Evolutionary conservation across 2,797 vertebrate species (phyloP), one percentile per base, ranked within the genome.

Genomic region (Triplophysa bombifrons): DNA sequence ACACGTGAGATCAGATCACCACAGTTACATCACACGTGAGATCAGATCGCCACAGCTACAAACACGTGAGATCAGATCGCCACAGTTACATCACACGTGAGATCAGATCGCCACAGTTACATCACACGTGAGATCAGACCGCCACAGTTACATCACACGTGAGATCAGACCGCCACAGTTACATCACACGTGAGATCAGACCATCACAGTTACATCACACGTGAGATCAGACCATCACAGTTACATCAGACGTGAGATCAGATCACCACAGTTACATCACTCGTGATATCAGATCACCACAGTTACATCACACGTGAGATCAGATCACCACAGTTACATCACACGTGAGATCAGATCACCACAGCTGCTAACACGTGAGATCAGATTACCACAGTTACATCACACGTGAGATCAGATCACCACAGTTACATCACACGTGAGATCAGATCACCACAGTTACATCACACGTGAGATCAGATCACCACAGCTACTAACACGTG

Each of bases 291-390:
- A 65, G 34, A 44, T 34, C 17, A 0, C 2, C 41, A 8, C 65
- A 20, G 4, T 2, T 2, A 67, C 65, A 67, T n/a, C 3, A 25
- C 46, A 48, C 41, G 2, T 11, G 3, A 25, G 12, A 98, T 99
- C 86, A 92, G 97, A 69, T 97, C 98, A 46, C 96, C 97, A 3
- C 96, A 97, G 97, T 96, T 98, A 96, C 38, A 48, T 41, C 7
- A 25, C 48, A 27, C 7, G 4, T 14, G 11, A 48, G 14, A 68
- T 46, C 20, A 48, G 1, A 68, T 3, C 9, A 12, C 4, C 16
- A 16, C 44, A 48, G 2, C 8, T 22, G 48, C 41, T 4, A 5
- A n/a, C 3, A 41, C 63, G 2, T 9, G 13, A 64, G 16, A 38
- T 64, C 61, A 64, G 27, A 38, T 30, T 4, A 12, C 4, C 9